Evolutionary conservation across 2,797 vertebrate species (phyloP).

Genomic region (Paguma larvata): DNA sequence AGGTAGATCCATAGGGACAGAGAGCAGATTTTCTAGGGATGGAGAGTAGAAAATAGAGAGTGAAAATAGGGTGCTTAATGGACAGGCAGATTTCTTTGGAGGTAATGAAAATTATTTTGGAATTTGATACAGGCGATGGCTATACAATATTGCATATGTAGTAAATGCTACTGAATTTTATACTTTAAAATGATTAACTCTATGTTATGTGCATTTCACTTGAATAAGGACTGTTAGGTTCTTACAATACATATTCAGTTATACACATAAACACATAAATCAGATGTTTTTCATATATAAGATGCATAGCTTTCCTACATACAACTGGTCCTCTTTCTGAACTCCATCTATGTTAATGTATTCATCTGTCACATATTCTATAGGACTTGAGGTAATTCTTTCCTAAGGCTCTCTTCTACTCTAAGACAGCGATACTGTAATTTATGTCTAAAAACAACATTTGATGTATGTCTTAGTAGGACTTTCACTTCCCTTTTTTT

Average conservation of each 20-base stretch:
- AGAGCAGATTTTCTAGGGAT: not conserved
- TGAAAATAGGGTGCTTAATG: not conserved
- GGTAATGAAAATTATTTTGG: not conserved
- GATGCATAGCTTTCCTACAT: not conserved
- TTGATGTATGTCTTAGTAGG: not conserved
- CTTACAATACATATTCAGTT: not conserved
- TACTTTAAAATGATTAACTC: not conserved
- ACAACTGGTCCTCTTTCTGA: not conserved
- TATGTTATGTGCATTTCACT: not conserved
- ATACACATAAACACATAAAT: not conserved
- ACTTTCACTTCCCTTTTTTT: not conserved
- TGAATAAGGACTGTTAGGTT: not conserved
- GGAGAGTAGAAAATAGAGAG: not conserved
- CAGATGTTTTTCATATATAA: slow-evolving; percentile 16
- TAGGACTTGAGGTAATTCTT: not conserved
- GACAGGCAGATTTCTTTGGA: not conserved
- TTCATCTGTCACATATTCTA: not conserved
- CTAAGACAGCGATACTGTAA: not conserved
- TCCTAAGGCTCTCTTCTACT: not conserved
- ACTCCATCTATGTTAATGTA: not conserved
- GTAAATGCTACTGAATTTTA: not conserved
- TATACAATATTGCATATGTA: not conserved
- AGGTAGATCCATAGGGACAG: not conserved
- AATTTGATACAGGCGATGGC: not conserved
- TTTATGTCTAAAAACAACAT: not conserved